Evolutionary conservation across 2,113 vertebrate genomes (phyloP), one percentile per base, ranked within the genome.

Genomic region (Ursus arctos): DNA sequence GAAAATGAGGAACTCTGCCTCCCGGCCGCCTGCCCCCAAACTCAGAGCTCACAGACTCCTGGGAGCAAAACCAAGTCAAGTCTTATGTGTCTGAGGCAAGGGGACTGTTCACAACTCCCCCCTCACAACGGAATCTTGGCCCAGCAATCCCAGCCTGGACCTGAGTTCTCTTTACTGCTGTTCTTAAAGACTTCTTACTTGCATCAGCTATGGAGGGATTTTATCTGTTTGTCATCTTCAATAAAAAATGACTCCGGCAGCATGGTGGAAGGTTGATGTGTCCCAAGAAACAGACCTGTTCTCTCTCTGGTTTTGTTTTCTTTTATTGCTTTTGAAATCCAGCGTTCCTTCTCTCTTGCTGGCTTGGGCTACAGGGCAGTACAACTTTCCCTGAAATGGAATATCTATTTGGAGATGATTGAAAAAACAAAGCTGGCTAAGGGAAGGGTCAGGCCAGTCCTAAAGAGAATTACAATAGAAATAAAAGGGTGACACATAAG

Each of bases 201-300:
- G 11, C 31, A 51, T 40, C n/a, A 74, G 31, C 24, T 6, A 14
- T 12, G 71, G 87, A 91, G 61, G 59, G 86, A 82, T 72, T 86
- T 90, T 63, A 61, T 86, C 65, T 88, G 71, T 85, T 86, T 67
- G 26, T 77, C 80, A 57, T 95, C 67, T 93, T 93, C 59, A 91
- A 33, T 96, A 85, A 96, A 87, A 97, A 81, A 53, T 79, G 76
- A 84, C 15, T 59, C 82, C 40, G 55, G 72, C 19, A 95, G 90
- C 2, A 18, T 55, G 43, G 59, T 69, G 18, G 76, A 95, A 86
- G 19, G 72, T 63, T 96, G 82, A 49, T 69, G 26, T 79, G 47
- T 96, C 88, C 82, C 61, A 61, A 97, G 82, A 97, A 96, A 85
- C n/a, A 95, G 95, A 97, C 24, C 82, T 93, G 71, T n/a, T 96